Base-by-base conservation (phyloP, 2,797 vertebrate species). In the Prunella strophiata region DNA sequence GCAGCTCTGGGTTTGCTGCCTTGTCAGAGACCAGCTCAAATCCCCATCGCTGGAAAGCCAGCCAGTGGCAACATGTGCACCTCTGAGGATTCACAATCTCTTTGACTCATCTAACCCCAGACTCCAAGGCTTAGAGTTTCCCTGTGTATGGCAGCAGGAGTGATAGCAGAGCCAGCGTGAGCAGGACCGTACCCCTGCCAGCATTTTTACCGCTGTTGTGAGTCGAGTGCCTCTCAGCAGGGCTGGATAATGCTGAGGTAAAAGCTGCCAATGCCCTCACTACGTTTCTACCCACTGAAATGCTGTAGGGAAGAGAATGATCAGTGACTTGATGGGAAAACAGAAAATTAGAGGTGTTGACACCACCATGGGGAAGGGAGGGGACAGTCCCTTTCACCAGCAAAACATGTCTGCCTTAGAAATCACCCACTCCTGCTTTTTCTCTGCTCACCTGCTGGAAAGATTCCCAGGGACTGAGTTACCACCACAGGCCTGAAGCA, bases 151-250 rank as follows among this genome's bases (percentile, higher is more conserved):
- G 85, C 12, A 1, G 80, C 88, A 43, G 67, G 40, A 92, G 83
- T 4, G 16, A 62, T 5, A 63, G 73, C 62, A 73, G 32, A 85
- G 83, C 73, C 83, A 75, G 79, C 3, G 1, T 2, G 16, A 92
- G 89, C 26, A 2, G 58, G 73, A 71, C 52, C 4, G 0, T 75
- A 48, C 55, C 79, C 78, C 87, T 76, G 94, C 89, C 94, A 92
- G 95, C 48, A 11, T 73, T 96, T 94, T 94, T 86, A 95, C 51
- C 92, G 36, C 91, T n/a, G 74, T 29, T 81, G 80, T 65, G 77
- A 22, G 79, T 81, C 1, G 32, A 94, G 95, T 73, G 76, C 73
- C 95, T 95, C 94, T 93, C 94, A 93, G 88, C 88, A 91, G 89
- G 71, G 71, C 85, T 93, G 83, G 91, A 94, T 86, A 91, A 84